Conservation (phyloP, 1,140 invertebrate species). For the Dendroctonus valens region DNA sequence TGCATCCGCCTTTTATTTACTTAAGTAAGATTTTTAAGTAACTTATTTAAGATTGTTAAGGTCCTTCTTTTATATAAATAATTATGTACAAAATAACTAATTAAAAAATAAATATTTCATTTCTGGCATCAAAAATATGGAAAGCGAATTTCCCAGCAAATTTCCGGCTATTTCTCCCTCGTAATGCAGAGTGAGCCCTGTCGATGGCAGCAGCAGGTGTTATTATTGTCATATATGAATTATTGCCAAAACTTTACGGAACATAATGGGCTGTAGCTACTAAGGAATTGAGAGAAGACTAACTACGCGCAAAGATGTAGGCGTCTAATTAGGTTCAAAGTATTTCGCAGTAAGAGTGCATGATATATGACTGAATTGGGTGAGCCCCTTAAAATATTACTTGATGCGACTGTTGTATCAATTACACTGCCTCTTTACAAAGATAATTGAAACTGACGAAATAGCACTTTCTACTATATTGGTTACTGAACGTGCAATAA, state of each 20-base stretch:
- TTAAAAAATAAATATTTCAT: too few relatives aligned
- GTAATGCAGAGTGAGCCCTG: conserved; percentile 25
- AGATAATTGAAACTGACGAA: too few relatives aligned
- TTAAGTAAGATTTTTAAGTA: too few relatives aligned
- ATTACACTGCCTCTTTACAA: too few relatives aligned
- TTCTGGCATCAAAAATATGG: conserved; percentile 17
- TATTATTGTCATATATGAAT: conserved; percentile 32
- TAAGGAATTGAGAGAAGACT: conserved; percentile 30
- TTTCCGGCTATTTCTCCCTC: conserved; percentile 8
- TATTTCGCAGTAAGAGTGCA: conserved; percentile 11
- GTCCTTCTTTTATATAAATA: too few relatives aligned
- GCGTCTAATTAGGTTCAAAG: conserved; percentile 29
- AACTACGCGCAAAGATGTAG: conserved; percentile 24
- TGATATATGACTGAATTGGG: conserved; percentile 20
- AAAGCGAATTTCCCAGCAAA: conserved; percentile 25
- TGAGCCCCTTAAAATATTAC: neutral
- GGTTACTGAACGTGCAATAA: too few relatives aligned
- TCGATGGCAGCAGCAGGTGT: conserved; percentile 32
- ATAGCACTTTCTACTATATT: too few relatives aligned
- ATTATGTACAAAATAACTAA: too few relatives aligned
- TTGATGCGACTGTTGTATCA: too few relatives aligned
- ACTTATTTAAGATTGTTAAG: too few relatives aligned
- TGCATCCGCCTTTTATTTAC: too few relatives aligned
- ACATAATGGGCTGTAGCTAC: conserved; percentile 25
- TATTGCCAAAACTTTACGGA: conserved; percentile 27